Conservation (phyloP, 2,888 invertebrate species). For the Notodonta ziczac region DNA sequence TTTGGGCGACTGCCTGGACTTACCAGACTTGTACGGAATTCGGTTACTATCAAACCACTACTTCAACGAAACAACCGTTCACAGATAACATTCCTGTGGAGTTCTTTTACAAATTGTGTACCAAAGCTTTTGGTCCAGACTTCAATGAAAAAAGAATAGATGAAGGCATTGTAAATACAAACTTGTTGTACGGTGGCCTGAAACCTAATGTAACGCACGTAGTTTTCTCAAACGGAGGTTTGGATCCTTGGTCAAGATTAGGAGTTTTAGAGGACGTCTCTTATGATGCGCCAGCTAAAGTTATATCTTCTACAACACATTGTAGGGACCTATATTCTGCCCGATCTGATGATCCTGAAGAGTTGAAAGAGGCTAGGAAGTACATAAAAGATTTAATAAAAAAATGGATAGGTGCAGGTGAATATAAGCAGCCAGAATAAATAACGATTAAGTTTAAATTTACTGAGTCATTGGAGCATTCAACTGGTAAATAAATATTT, state of each 20-base stretch:
- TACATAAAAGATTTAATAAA: conserved; percentile 68
- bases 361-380: conserved; percentile 62
- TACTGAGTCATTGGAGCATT: too few relatives aligned
- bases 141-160: conserved; percentile 64
- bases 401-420: conserved; percentile 64
- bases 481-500: too few relatives aligned
- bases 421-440: conserved; percentile 34
- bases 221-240: conserved; percentile 84
- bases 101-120: conserved; percentile 69
- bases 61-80: conserved; percentile 84
- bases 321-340: conserved; percentile 66
- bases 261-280: conserved; percentile 76
- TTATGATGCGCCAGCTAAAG: conserved; percentile 64
- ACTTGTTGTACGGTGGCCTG: conserved; percentile 76
- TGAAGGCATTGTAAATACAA: conserved; percentile 65
- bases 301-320: conserved; percentile 63
- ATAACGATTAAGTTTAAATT: too few relatives aligned
- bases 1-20: conserved; percentile 80
- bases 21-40: conserved; percentile 92
- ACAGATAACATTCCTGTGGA: conserved; percentile 72
- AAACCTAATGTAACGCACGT: conserved; percentile 80
- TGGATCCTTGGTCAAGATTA: conserved; percentile 85
- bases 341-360: conserved; percentile 54
- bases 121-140: conserved; percentile 67
- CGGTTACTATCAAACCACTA: conserved; percentile 88